Base-by-base conservation (phyloP, 2,113 vertebrate genomes). In the Ardeotis arabs region DNA sequence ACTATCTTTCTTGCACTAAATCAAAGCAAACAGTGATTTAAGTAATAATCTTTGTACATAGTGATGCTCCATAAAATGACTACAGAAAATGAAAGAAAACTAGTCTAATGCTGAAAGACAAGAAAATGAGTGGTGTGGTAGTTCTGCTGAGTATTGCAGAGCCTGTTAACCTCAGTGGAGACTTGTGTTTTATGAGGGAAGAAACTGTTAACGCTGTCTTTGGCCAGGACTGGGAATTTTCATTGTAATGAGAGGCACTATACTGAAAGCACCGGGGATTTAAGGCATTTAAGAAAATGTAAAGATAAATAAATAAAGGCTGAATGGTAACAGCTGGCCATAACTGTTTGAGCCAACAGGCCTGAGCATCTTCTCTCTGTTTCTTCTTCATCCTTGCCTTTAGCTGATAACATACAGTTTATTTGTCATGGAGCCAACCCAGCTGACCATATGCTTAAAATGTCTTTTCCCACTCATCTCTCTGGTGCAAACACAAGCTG, bases 401-500 rank as follows among this genome's bases (percentile, higher is more conserved):
- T 73, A 83, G 58, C 1, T 6, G 74, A 9, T 76, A 93, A 84
- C 16, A 59, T 50, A 64, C 11, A 81, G 72, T 72, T 84, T 77
- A n/a, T 75, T 70, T 92, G 86, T 67, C 63, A 29, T 14, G 22
- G 72, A 81, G 76, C 66, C 72, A 95, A 41, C 35, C 25, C 73
- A 64, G 27, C 47, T 52, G 78, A 60, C 73, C 52, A 56, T 64
- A 28, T 60, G 84, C 31, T 75, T 91, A 6, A 74, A 49, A 56
- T 12, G 31, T 11, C n/a, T 81, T 93, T 90, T 74, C 47, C 68
- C 33, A 24, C 55, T 89, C 24, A 3, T 68, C 17, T 78, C 60
- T 45, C 33, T 22, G 35, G 19, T 75, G 45, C 39, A 87, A 96
- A 74, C 70, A 82, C 35, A 82, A 89, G 89, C 77, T 89, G 84